Evolutionary conservation across 2,888 invertebrate genomes (phyloP).

Genomic region (Lomographa bimaculata): DNA sequence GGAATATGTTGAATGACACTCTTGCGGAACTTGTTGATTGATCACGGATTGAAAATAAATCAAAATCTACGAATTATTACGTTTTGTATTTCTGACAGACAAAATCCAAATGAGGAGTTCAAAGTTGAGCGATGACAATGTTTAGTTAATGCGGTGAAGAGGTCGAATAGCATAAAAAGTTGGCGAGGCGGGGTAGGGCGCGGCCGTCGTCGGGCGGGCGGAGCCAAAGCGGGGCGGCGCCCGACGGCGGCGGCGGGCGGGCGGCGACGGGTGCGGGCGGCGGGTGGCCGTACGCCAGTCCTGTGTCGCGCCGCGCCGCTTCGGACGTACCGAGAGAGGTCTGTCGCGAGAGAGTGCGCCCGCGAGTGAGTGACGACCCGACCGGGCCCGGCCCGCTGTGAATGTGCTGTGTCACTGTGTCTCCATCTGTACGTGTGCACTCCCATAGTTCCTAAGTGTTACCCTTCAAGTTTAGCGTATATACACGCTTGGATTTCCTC

Average conservation of each 20-base stretch:
- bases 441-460: background rate
- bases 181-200: background rate
- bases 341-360: constrained; percentile 11
- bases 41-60: no score
- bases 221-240: constrained; percentile 19
- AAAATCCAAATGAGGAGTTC: no score
- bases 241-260: constrained; percentile 20
- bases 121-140: no score
- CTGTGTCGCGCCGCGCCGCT: constrained; percentile 59
- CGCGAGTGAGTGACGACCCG: constrained; percentile 9
- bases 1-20: no score
- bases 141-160: no score
- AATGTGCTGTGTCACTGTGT: constrained; percentile 24
- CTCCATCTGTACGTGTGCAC: constrained; percentile 4
- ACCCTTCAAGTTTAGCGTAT: background rate
- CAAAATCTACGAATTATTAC: no score
- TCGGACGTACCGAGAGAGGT: constrained; percentile 37
- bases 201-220: background rate
- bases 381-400: no score
- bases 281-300: constrained; percentile 7
- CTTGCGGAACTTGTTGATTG: no score
- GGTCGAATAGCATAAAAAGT: background rate
- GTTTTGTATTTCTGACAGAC: no score
- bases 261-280: constrained; percentile 15
- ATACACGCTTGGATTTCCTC: constrained; percentile 5